phyloP scores from a whole-genome alignment of 2,797 vertebrate genomes.

The Parauchenoglanis ngamensis region DNA sequence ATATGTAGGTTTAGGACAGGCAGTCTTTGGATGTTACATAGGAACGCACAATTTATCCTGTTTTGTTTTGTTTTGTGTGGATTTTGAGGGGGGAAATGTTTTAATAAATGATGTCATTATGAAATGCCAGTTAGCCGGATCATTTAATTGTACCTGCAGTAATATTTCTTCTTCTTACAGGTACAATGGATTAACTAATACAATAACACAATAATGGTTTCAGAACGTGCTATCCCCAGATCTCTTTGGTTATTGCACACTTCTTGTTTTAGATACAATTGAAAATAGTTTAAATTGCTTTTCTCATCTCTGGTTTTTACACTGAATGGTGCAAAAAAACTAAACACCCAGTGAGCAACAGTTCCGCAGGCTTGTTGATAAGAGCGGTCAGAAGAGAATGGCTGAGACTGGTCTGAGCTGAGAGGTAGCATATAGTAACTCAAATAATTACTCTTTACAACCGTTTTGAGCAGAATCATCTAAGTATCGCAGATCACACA shows the following conservation, averaged over 20 bases:
- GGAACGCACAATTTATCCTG: background rate
- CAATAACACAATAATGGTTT: background rate
- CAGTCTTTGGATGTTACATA: constrained; percentile 39
- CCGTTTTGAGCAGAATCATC: no score
- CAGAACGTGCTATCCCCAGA: background rate
- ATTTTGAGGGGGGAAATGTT: constrained; percentile 41
- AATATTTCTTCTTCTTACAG: background rate
- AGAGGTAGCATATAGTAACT: no score
- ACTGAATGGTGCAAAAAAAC: no score
- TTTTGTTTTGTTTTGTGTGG: constrained; percentile 21
- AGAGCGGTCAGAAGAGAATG: no score
- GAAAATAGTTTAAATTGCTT: background rate
- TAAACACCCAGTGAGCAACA: no score
- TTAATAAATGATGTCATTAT: constrained; percentile 66
- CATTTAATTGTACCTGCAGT: background rate
- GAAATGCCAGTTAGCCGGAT: constrained; percentile 10
- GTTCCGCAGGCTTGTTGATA: no score
- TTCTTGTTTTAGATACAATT: background rate
- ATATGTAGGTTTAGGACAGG: constrained; percentile 27
- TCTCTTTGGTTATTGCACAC: background rate
- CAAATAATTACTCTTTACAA: no score
- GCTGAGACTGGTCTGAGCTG: no score
- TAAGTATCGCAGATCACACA: no score
- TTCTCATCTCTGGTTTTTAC: no score
- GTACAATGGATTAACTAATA: background rate